Evolutionary conservation across 2,888 invertebrate species (phyloP), one percentile per base, ranked within the genome.

Genomic region (Drosophila mulleri): DNA sequence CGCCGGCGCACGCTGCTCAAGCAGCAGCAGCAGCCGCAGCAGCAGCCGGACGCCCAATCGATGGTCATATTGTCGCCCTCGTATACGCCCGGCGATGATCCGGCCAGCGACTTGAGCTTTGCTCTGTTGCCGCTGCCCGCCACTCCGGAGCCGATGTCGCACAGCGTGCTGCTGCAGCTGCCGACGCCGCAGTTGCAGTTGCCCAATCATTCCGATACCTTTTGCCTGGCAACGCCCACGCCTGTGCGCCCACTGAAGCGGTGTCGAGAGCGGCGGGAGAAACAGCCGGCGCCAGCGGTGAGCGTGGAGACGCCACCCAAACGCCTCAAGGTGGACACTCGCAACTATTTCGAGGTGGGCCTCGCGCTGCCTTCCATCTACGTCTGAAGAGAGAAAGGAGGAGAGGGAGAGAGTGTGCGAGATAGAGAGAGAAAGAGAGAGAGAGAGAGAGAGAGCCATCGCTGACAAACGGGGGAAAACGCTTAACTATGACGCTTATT

Each of bases 11-110:
- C 92, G 0, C 54, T 92, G 37, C 67, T 92, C 45, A 91, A 90
- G 58, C 91, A 91, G 72, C 72, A 86, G 35, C 57, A 39, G 29
- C 47, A 90, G 60, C 91, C 90, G 72, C 72, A 88, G 58, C 91
- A 90, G 70, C 72, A 29, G 26, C 44, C 91, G 57, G 90, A 88
- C 60, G 82, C 88, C 59, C 82, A 83, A 54, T 45, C 78, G 48
- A 48, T 26, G 2, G 50, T 50, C 29, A 82, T 88, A 14, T 61
- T 92, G 11, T 92, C 92, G 37, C 92, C 93, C 1, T 93, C 93
- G 1, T 93, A 93, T 79, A 79, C 92, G 0, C 83, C 92, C 1
- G 92, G 91, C 18, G 93, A 93, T 70, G 93, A 93, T 89, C 93
- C 93, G 0, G 92, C 92, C 8, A 92, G 91, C 68, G 92, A 93